Conservation (phyloP, 1,140 invertebrate genomes). For the Diploscapter pachys region DNA sequence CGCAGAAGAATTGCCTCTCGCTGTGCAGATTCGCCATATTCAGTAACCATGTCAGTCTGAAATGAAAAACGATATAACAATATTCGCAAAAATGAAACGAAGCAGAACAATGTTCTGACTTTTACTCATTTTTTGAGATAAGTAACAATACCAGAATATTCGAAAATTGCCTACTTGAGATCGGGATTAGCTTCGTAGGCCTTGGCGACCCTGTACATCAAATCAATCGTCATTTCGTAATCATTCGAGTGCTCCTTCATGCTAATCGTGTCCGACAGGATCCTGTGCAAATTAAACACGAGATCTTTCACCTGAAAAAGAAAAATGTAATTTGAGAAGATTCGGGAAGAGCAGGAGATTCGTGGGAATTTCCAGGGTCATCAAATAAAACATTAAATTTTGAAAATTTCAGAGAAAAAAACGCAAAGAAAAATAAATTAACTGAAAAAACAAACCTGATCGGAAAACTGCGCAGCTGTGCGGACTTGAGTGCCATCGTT, state of each 20-base stretch:
- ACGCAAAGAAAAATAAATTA: background rate
- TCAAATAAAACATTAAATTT: conserved; percentile 76
- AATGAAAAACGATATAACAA: background rate
- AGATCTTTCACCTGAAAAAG: conserved; percentile 77
- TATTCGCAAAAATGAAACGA: no score
- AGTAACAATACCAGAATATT: no score
- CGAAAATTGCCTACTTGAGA: conserved; percentile 64
- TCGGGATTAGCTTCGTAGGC: conserved; percentile 97
- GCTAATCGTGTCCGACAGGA: conserved; percentile 94
- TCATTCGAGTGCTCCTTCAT: conserved; percentile 98
- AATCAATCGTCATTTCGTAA: conserved; percentile 92
- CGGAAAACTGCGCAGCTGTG: no score
- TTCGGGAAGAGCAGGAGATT: no score
- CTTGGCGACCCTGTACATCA: conserved; percentile 96
- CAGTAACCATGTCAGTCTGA: conserved; percentile 82
- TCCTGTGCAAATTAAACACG: conserved; percentile 95
- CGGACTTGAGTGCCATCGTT: conserved; percentile 35
- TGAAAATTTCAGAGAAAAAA: conserved; percentile 77
- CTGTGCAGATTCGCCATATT: conserved; percentile 93
- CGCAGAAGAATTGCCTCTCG: conserved; percentile 82
- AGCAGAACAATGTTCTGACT: no score
- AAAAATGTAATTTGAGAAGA: no score
- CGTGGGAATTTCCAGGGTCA: no score
- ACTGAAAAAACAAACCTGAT: no score
- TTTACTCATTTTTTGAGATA: no score